Evolutionary conservation across 2,888 invertebrate species (phyloP).

Genomic region (Ditylenchus weischeri): DNA sequence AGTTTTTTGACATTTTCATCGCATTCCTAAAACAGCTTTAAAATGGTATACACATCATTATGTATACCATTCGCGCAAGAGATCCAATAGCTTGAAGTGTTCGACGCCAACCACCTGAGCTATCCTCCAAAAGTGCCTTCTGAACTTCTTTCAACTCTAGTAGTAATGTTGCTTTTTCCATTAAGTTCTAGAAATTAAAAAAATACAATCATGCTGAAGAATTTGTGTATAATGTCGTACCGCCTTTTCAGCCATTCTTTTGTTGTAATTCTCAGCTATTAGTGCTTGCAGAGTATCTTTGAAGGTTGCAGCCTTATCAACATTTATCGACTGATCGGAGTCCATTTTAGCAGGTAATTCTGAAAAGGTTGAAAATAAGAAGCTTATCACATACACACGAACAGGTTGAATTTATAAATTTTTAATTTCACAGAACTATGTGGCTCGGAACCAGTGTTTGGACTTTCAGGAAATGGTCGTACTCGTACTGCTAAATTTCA

Average conservation of each 20-base stretch:
- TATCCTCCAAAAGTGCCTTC: conserved; percentile 1
- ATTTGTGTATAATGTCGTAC: not conserved
- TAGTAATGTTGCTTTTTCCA: not conserved
- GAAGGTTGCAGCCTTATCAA: not conserved
- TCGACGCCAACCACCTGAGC: not conserved
- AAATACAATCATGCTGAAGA: too few relatives aligned
- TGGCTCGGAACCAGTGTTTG: too few relatives aligned
- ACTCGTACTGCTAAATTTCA: too few relatives aligned
- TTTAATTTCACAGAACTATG: too few relatives aligned
- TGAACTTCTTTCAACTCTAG: conserved; percentile 14
- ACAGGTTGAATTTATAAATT: too few relatives aligned
- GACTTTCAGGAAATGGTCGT: too few relatives aligned
- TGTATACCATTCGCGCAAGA: not conserved
- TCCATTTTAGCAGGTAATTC: too few relatives aligned
- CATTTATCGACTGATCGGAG: not conserved
- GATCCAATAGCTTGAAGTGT: conserved; percentile 8
- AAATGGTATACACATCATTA: too few relatives aligned
- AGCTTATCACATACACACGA: too few relatives aligned
- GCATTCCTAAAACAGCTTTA: not conserved
- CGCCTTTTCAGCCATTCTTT: conserved; percentile 1
- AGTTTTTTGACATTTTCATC: conserved; percentile 8
- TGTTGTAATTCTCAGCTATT: not conserved
- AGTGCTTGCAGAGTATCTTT: conserved; percentile 3
- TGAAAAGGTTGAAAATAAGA: too few relatives aligned
- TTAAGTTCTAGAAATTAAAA: not conserved